These are phyloP conservation scores for Bibio marci DNA, from an alignment of 2,888 invertebrate genomes.

Conservation along the genomic window DNA sequence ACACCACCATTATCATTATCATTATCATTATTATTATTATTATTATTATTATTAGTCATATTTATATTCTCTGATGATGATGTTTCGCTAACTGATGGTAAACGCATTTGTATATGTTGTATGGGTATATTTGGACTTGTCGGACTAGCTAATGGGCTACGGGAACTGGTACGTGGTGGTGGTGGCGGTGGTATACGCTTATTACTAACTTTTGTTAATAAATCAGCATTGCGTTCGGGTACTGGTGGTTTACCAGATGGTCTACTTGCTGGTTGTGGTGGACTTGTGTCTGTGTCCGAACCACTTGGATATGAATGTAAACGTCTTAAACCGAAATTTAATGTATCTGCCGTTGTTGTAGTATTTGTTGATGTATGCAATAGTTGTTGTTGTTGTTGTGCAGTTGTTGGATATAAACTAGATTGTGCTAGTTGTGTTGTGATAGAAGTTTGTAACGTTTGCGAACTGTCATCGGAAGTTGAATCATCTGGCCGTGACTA, in stretches of 20 bases:
- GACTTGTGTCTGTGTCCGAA: conserved; percentile 63
- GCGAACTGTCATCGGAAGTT: conserved; percentile 29
- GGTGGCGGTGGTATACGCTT: conserved; percentile 79
- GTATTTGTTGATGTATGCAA: conserved; percentile 8
- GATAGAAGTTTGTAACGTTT: conserved; percentile 28
- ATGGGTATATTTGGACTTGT: conserved; percentile 53
- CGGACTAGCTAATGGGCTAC: conserved; percentile 73
- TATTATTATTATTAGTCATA: conserved; percentile 19
- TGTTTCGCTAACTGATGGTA: conserved; percentile 29
- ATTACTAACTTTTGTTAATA: conserved; percentile 50
- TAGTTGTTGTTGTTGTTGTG: conserved; percentile 13
- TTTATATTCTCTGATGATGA: conserved; percentile 24
- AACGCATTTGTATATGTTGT: conserved; percentile 15
- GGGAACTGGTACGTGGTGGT: conserved; percentile 78
- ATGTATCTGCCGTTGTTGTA: background rate
- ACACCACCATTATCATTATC: conserved; percentile 23
- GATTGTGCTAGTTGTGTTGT: conserved; percentile 30
- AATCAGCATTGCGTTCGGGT: conserved; percentile 64
- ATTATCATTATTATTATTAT: conserved; percentile 11
- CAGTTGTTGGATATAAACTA: conserved; percentile 17
- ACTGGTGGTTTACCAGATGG: conserved; percentile 57
- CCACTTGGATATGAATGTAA: conserved; percentile 76
- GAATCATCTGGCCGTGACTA: conserved; percentile 29
- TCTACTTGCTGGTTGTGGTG: conserved; percentile 48
- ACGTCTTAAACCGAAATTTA: conserved; percentile 39